Evolutionary conservation across 2,797 vertebrate genomes (phyloP).

Genomic region (Microctenopoma stevenorrisi): DNA sequence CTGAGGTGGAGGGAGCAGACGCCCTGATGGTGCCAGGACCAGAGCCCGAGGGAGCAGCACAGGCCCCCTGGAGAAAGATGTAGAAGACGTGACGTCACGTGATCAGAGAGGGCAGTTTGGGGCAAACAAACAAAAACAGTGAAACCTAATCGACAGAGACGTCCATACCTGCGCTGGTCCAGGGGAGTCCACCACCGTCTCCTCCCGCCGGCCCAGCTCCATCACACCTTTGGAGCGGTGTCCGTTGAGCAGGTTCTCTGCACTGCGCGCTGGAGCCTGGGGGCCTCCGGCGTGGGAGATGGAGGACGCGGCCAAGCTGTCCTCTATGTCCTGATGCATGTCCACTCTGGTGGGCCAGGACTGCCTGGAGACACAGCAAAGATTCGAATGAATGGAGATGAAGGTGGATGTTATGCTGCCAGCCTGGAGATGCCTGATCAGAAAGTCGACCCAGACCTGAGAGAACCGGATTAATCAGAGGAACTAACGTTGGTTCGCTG

Average conservation of each 20-base stretch:
- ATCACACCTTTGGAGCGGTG: constrained; percentile 90
- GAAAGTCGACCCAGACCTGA: neutral
- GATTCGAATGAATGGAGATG: neutral
- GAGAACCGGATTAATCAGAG: constrained; percentile 4
- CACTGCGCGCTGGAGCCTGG: constrained; percentile 90
- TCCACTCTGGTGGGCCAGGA: constrained; percentile 96
- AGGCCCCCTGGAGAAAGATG: constrained; percentile 58
- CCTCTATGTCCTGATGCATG: constrained; percentile 96
- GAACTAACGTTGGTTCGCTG: no score
- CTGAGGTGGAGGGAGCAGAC: constrained; percentile 54
- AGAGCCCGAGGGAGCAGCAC: constrained; percentile 64
- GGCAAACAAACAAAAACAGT: neutral
- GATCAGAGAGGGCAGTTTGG: neutral
- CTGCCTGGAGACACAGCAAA: constrained; percentile 81
- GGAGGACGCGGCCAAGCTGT: constrained; percentile 92
- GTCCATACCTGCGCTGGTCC: constrained; percentile 50
- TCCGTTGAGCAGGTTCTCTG: constrained; percentile 92
- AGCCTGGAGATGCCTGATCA: no score
- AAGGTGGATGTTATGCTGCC: neutral
- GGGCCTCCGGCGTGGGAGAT: constrained; percentile 90
- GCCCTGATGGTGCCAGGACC: constrained; percentile 73
- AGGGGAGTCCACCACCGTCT: constrained; percentile 76
- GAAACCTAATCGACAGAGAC: neutral
- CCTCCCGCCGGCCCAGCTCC: constrained; percentile 89
- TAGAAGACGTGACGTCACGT: neutral